Base-by-base conservation (phyloP, 2,888 invertebrate genomes). In the Oscheius myriophilus region DNA sequence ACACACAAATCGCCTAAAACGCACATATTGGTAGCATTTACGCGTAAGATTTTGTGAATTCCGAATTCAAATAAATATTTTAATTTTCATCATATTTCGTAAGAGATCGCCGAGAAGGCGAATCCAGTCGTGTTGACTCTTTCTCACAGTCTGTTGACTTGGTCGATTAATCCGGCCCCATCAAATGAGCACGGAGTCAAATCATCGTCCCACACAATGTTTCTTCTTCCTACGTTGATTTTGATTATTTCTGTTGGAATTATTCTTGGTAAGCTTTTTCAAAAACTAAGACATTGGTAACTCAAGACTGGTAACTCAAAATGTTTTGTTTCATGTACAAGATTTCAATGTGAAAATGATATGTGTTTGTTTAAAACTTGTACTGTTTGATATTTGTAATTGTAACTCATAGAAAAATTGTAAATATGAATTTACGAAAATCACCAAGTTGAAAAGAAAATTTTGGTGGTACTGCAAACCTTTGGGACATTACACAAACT, bases 151-250 rank as follows among this genome's bases (percentile, higher is more conserved):
- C 39, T 63, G 43, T 63, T 63, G 51, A 63, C 63, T 53, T 53
- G 63, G 51, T 52, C 53, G 63, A 63, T 63, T 63, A 63, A 63
- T 63, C 61, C 61, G 61, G 41, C 49, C 46, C 39, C 46, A 61
- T 61, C 61, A 61, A 49, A 58, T 25, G 58, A 42, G 45, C 23
- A 54, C 53, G 53, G 53, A 12, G 53, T 26, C n/a, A n/a, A n/a
- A 54, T 25, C 53, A 25, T 26, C 23, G 11, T 43, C 57, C 23
- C 49, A 25, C 61, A 59, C 26, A 46, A 61, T 61, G 61, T 49
- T 61, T 33, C 61, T 61, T 61, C 16, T 61, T 49, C 61, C 61
- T 39, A 33, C 49, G 18, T 25, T 61, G n/a, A 46, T 46, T 25
- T 21, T 61, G 3, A 9, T 61, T 16, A 49, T 33, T 16, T 33